Evolutionary conservation across 53 echinoderm and acorn worm species (phyloP).

Genomic region (Glandiceps talaboti): DNA sequence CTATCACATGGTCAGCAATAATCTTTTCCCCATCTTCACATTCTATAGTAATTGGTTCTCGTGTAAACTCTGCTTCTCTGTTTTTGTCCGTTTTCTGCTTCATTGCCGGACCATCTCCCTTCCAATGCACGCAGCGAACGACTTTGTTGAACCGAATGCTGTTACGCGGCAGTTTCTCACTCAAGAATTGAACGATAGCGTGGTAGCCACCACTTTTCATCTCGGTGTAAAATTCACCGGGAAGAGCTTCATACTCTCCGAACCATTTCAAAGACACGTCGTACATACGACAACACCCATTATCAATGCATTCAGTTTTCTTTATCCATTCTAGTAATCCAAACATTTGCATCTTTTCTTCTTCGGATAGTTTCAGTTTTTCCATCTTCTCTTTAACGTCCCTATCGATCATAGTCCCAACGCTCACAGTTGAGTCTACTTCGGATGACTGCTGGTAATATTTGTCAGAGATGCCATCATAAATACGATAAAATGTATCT

Average conservation of each 20-base stretch:
- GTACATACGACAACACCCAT: slow-evolving; percentile 15
- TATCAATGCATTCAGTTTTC: slow-evolving; percentile 34
- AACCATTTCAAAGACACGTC: slow-evolving; percentile 21
- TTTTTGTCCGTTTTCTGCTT: background rate
- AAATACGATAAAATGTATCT: slow-evolving; percentile 10
- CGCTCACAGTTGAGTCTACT: background rate
- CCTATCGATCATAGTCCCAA: slow-evolving; percentile 7
- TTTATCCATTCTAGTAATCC: slow-evolving; percentile 10
- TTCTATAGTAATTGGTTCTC: background rate
- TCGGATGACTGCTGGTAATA: background rate
- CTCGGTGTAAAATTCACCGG: slow-evolving; percentile 34
- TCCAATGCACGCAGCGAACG: slow-evolving; percentile 18
- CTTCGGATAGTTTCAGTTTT: background rate
- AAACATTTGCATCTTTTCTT: background rate
- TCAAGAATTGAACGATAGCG: slow-evolving; percentile 31
- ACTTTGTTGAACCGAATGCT: slow-evolving; percentile 17
- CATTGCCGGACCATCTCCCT: background rate
- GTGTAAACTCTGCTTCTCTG: background rate
- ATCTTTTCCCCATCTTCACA: slow-evolving; percentile 31
- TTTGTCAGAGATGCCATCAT: background rate
- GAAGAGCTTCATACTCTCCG: slow-evolving; percentile 20
- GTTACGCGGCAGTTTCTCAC: slow-evolving; percentile 14
- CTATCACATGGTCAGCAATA: slow-evolving; percentile 42
- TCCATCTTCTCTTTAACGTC: background rate
- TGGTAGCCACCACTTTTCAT: slow-evolving; percentile 39